Evolutionary conservation across 2,888 invertebrate genomes (phyloP), one percentile per base, ranked within the genome.

Genomic region (Rhodophaea formosa): DNA sequence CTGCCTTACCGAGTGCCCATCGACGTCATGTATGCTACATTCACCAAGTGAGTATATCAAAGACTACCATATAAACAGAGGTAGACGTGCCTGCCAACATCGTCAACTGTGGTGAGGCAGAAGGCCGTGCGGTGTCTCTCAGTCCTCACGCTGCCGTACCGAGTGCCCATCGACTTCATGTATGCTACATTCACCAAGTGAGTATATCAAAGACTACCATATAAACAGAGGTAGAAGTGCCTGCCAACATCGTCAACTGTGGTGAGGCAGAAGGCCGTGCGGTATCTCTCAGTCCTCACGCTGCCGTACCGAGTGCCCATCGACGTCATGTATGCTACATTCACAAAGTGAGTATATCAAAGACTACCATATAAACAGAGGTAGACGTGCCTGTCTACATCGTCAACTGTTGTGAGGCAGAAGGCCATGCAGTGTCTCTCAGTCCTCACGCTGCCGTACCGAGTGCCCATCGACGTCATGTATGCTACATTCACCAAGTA

Each of bases 211-310:
- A n/a, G n/a, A n/a, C n/a, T n/a, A n/a, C n/a, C n/a, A n/a, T n/a
- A n/a, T n/a, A n/a, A n/a, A n/a, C n/a, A n/a, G n/a, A n/a, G n/a
- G n/a, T n/a, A n/a, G n/a, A n/a, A n/a, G n/a, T n/a, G n/a, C n/a
- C n/a, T n/a, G 97, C 98, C 0, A 98, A 98, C 2, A 84, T 98
- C 29, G 92, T 97, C 58, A 97, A 97, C 84, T 98, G 88, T 98
- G 64, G 96, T 97, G 89, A 94, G 96, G 69, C 96, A 96, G 74
- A 93, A 94, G 64, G 96, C 96, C 47, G 94, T 97, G 84, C 95
- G 96, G 70, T 88, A 97, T 51, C 87, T 98, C 1, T 95, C 96
- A 0, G 88, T 97, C 32, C 86, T 97, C 59, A 95, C 96, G 56
- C 91, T 98, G 60, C 98, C 98, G 0, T 98, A 96, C 75, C 94